Percentiles rank a stretch among this genome's conserved stretches.
Conservation (phyloP, 1,140 invertebrate genomes). For the Habropoda laboriosa region DNA sequence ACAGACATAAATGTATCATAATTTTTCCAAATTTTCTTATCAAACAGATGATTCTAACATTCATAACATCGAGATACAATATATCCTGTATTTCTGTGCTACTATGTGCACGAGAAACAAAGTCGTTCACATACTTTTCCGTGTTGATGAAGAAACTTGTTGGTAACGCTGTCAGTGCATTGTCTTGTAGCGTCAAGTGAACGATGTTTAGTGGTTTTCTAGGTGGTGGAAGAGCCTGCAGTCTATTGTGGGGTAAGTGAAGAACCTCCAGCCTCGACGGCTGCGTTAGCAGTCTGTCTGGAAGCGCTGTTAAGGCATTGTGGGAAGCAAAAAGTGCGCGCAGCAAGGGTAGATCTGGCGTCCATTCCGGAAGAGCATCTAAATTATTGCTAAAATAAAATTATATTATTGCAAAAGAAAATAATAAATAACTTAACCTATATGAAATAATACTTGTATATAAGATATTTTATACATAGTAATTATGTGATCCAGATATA, state of each 20-base stretch:
- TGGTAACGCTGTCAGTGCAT: slow-evolving; percentile 87
- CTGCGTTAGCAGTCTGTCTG: slow-evolving; percentile 88
- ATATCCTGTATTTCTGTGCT: no score
- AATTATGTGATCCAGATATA: not conserved
- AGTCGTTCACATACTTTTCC: slow-evolving; percentile 77
- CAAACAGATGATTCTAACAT: no score
- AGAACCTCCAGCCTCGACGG: slow-evolving; percentile 87
- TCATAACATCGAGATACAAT: no score
- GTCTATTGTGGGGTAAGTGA: slow-evolving; percentile 89
- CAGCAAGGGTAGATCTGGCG: slow-evolving; percentile 88
- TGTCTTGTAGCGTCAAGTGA: slow-evolving; percentile 89
- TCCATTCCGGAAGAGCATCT: slow-evolving; percentile 89
- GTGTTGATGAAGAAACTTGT: slow-evolving; percentile 89
- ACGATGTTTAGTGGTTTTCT: slow-evolving; percentile 85
- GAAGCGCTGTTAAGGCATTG: slow-evolving; percentile 86
- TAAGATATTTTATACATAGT: no score
- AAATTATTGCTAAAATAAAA: slow-evolving; percentile 85
- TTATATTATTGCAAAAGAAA: not conserved
- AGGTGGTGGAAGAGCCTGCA: slow-evolving; percentile 87
- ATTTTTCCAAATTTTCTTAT: no score
- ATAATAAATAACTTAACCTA: no score
- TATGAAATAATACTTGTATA: not conserved
- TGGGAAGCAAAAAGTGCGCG: slow-evolving; percentile 88
- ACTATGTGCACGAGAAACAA: no score
- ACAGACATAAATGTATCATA: no score